phyloP scores from a whole-genome alignment of 2,888 invertebrate genomes.

The Germaria angustata region DNA sequence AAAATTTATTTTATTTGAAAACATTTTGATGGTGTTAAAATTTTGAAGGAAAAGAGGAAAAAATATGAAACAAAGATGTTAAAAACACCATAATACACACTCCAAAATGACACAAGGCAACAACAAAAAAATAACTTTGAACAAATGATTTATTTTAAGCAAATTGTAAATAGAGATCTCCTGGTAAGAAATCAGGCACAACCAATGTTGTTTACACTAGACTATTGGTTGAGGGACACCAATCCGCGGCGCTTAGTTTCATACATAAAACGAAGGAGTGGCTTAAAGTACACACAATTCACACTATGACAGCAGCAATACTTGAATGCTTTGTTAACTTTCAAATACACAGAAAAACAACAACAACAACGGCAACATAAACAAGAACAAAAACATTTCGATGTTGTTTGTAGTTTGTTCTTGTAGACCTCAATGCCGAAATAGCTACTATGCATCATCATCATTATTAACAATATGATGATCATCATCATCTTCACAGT shows the following conservation, averaged over 20 bases:
- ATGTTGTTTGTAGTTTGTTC: slow-evolving; percentile 20
- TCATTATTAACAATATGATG: slow-evolving; percentile 16
- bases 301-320: slow-evolving; percentile 73
- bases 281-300: slow-evolving; percentile 80
- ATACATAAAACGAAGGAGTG: slow-evolving; percentile 76
- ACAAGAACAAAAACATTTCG: slow-evolving; percentile 13
- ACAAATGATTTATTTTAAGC: slow-evolving; percentile 15
- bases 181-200: slow-evolving; percentile 49
- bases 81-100: slow-evolving; percentile 45
- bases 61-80: slow-evolving; percentile 33
- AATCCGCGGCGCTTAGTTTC: slow-evolving; percentile 76
- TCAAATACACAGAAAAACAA: slow-evolving; percentile 23
- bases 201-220: slow-evolving; percentile 77
- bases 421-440: slow-evolving; percentile 21
- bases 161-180: slow-evolving; percentile 50
- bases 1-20: slow-evolving; percentile 7
- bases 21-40: slow-evolving; percentile 38
- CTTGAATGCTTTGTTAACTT: slow-evolving; percentile 54
- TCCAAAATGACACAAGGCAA: slow-evolving; percentile 43
- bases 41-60: neutral
- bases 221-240: slow-evolving; percentile 79
- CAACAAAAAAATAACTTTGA: neutral
- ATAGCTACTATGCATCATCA: slow-evolving; percentile 42
- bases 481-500: slow-evolving; percentile 9
- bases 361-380: neutral